Conservation (phyloP, 53 echinoderm and acorn worm genomes). For the Glandiceps talaboti region DNA sequence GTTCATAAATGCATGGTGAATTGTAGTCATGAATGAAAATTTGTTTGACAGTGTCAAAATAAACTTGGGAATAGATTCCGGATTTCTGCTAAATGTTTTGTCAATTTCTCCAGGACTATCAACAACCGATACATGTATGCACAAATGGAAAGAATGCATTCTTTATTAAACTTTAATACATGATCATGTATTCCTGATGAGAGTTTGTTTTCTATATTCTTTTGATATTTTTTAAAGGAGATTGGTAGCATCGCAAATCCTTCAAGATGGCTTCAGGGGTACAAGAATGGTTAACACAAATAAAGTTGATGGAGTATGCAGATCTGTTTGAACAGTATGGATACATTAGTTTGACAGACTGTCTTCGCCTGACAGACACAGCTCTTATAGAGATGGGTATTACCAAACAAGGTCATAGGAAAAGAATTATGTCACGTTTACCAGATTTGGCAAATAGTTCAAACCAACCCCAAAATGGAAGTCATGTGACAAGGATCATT, state of each 20-base stretch:
- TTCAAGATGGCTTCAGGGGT: conserved; percentile 17
- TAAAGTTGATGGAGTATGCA: conserved; percentile 45
- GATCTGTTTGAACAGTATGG: conserved; percentile 49
- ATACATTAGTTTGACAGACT: conserved; percentile 40
- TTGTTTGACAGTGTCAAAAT: too few species aligned
- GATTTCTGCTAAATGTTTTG: too few species aligned
- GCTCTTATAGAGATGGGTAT: conserved; percentile 51
- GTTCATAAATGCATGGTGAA: too few species aligned
- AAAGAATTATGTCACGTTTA: conserved; percentile 54
- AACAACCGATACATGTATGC: too few species aligned
- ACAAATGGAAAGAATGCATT: too few species aligned
- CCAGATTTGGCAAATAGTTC: neutral
- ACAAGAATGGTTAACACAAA: conserved; percentile 49
- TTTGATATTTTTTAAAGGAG: neutral
- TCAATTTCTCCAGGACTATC: too few species aligned
- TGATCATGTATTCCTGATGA: too few species aligned
- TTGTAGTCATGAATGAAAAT: too few species aligned
- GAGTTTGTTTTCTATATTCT: neutral
- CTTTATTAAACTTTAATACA: too few species aligned
- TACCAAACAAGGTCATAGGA: conserved; percentile 71
- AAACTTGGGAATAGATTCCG: too few species aligned
- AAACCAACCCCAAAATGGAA: neutral
- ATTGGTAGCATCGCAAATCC: too few species aligned
- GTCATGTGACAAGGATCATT: neutral
- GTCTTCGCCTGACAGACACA: conserved; percentile 41